Conservation (phyloP, 1,140 invertebrate species). For the Eueides isabella region DNA sequence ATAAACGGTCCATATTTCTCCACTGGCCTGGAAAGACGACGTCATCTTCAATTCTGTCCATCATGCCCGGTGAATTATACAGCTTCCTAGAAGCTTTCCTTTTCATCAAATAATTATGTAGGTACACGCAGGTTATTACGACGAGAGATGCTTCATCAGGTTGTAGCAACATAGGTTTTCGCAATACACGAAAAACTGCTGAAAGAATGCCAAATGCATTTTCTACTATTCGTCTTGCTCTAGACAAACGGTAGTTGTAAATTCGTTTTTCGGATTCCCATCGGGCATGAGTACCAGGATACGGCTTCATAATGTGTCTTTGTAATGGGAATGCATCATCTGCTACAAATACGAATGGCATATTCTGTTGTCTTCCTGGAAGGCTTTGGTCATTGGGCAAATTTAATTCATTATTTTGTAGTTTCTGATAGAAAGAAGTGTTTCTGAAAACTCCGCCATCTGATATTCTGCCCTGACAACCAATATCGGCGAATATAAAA, state of each 20-base stretch:
- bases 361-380: no score
- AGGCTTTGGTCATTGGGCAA: not conserved
- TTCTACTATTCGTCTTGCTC: conserved; percentile 29
- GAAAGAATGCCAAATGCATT: conserved; percentile 28
- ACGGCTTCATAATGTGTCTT: conserved; percentile 23
- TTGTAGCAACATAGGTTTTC: conserved; percentile 21
- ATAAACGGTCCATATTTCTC: no score
- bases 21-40: not conserved
- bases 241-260: conserved; percentile 29
- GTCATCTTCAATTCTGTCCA: conserved; percentile 23
- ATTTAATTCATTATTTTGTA: conserved; percentile 4
- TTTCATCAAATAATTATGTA: conserved; percentile 31
- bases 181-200: conserved; percentile 16
- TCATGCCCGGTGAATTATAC: conserved; percentile 31
- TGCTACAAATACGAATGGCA: conserved; percentile 21
- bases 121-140: conserved; percentile 20
- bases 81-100: conserved; percentile 21
- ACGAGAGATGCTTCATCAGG: conserved; percentile 23
- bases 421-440: conserved; percentile 6
- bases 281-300: conserved; percentile 15
- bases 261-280: conserved; percentile 33
- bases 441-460: conserved; percentile 22
- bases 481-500: conserved; percentile 15
- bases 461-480: conserved; percentile 12
- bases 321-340: conserved; percentile 19